phyloP scores from a whole-genome alignment of 1,140 invertebrate species.

The Caenorhabditis latens region DNA sequence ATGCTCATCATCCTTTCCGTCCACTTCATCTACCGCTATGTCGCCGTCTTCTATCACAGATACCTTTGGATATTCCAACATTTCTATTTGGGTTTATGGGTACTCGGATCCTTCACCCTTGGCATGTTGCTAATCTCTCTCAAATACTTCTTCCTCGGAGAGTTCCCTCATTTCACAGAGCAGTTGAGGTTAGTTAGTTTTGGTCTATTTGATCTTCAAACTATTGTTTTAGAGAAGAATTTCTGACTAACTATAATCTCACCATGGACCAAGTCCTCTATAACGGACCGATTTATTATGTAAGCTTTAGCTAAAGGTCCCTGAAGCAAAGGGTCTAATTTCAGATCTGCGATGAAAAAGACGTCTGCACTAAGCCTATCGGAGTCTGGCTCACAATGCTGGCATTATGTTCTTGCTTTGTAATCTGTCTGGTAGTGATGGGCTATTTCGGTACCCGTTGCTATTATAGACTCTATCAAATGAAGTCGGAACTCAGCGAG shows the following conservation, averaged over 20 bases:
- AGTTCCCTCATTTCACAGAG: not conserved
- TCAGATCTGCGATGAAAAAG: conserved; percentile 9
- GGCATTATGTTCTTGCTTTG: not conserved
- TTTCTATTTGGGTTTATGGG: not conserved
- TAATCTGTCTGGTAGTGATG: conserved; percentile 3
- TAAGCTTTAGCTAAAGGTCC: not conserved
- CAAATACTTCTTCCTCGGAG: conserved; percentile 9
- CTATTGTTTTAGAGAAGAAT: not conserved
- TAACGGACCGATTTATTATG: not conserved
- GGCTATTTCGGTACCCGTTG: not conserved
- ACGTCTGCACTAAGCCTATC: not conserved
- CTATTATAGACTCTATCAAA: not conserved
- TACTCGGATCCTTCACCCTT: not conserved
- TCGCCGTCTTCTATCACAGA: not conserved
- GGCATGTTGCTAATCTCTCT: not conserved
- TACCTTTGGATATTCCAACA: conserved; percentile 1
- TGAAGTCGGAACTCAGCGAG: not conserved
- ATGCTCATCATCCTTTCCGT: conserved; percentile 11
- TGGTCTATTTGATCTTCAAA: not conserved
- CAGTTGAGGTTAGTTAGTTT: not conserved
- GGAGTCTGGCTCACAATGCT: conserved; percentile 12
- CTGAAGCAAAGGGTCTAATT: not conserved
- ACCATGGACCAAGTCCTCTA: not conserved
- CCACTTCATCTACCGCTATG: conserved; percentile 13
- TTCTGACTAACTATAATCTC: not conserved